These are phyloP conservation scores for Onthophagus taurus DNA, from an alignment of 1,140 invertebrate species.

Conservation along the genomic window DNA sequence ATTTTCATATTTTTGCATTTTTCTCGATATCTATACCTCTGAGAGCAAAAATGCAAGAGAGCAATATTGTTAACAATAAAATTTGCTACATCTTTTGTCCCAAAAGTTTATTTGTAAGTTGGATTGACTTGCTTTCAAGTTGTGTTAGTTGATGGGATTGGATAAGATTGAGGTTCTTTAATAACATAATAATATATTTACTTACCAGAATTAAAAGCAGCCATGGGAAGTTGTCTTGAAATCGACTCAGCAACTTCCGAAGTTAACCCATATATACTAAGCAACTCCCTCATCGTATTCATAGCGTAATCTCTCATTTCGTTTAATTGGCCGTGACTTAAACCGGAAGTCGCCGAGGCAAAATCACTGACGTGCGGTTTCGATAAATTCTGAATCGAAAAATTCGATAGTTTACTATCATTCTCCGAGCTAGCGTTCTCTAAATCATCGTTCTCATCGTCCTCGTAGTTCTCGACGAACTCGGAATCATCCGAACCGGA, in stretches of 20 bases:
- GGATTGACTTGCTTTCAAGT: too few relatives aligned
- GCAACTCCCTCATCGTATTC: conserved; percentile 63
- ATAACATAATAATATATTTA: too few relatives aligned
- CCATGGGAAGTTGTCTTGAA: conserved; percentile 42
- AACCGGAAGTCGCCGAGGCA: conserved; percentile 6
- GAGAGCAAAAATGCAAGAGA: too few relatives aligned
- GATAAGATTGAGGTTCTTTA: too few relatives aligned
- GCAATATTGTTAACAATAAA: too few relatives aligned
- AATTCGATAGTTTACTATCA: conserved; percentile 33
- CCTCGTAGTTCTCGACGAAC: conserved; percentile 19
- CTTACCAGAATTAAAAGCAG: conserved; percentile 35
- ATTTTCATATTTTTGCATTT: too few relatives aligned
- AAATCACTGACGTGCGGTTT: conserved; percentile 30
- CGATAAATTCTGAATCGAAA: conserved; percentile 35
- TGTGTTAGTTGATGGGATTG: too few relatives aligned
- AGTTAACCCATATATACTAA: conserved; percentile 60
- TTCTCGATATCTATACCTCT: too few relatives aligned
- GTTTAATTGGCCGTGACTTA: conserved; percentile 23
- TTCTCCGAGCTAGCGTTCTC: conserved; percentile 21
- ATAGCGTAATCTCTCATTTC: conserved; percentile 60
- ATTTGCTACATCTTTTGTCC: too few relatives aligned
- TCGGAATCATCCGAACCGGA: conserved; percentile 14
- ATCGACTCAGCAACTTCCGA: conserved; percentile 51
- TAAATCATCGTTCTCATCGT: conserved; percentile 22
- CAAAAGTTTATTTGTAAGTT: too few relatives aligned